These are phyloP conservation scores for Zaprionus lachaisei DNA, from an alignment of 1,140 invertebrate species.

Conservation along the genomic window DNA sequence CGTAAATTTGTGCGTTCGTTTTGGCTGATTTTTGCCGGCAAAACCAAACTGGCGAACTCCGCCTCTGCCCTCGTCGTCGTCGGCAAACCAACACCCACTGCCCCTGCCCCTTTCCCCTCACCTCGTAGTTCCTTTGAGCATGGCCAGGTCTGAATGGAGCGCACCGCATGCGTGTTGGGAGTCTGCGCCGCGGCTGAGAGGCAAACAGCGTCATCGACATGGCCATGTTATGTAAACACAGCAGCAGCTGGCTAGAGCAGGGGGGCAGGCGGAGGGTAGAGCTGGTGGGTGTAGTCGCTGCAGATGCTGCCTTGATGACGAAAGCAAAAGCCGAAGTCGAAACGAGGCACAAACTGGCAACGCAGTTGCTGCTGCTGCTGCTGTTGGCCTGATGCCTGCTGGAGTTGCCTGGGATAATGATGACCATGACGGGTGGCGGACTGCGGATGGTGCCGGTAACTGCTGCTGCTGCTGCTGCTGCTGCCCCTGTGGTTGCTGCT, in stretches of 20 bases:
- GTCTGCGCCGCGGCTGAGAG: conserved; percentile 36
- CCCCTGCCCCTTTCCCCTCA: background rate
- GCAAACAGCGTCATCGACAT: conserved; percentile 20
- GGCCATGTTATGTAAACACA: conserved; percentile 53
- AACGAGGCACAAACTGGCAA: conserved; percentile 5
- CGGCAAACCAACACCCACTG: background rate
- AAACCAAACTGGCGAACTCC: conserved; percentile 33
- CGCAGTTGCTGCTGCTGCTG: conserved; percentile 46
- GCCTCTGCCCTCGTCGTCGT: background rate
- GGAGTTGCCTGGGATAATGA: conserved; percentile 36
- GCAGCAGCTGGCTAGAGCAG: conserved; percentile 7
- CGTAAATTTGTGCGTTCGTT: conserved; percentile 52
- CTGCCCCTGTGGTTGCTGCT: background rate
- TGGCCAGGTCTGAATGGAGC: conserved; percentile 35
- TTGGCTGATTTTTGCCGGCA: conserved; percentile 54
- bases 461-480: background rate
- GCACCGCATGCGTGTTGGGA: conserved; percentile 44
- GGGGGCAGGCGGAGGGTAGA: background rate
- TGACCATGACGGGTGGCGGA: conserved; percentile 22
- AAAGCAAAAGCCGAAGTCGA: conserved; percentile 33
- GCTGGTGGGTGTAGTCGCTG: background rate
- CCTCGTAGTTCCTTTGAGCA: background rate
- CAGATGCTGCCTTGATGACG: conserved; percentile 39
- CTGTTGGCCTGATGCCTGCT: conserved; percentile 63
- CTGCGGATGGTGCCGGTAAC: background rate